Base-by-base conservation (phyloP, 2,113 vertebrate species). In the Romanogobio albipinnatus region DNA sequence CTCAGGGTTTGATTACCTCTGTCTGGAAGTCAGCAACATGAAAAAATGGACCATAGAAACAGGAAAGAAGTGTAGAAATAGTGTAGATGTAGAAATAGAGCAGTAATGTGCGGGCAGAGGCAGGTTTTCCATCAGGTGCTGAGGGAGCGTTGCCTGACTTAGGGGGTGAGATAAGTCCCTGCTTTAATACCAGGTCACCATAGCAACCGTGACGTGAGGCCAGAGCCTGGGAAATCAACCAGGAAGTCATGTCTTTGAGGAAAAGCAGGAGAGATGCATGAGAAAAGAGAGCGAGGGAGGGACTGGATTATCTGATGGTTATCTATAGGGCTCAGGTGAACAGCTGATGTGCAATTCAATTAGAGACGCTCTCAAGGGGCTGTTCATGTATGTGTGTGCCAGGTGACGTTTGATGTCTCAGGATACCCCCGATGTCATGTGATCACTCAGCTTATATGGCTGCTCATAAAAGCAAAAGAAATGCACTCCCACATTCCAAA, bases 271-370 rank as follows among this genome's bases (percentile, higher is more conserved):
- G 78, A 39, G 58, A 51, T 49, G 53, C 29, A 33, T 36, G 76
- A 71, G 78, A 71, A 75, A 45, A 74, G 71, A 75, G 29, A 29
- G 45, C 5, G 53, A 43, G 45, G 59, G 68, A 86, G 68, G 36
- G 59, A 13, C 43, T 61, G 80, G 85, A 76, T 93, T 88, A 92
- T 90, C 85, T 78, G 73, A 90, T 92, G 87, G 89, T 90, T 89
- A 89, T 88, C 87, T 89, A 87, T 91, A 88, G 82, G 89, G 89
- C 87, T 91, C 87, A 88, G 90, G 90, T 89, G 89, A 92, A 87
- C 92, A 93, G 91, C 91, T 91, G 90, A 92, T 92, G 90, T 71
- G 86, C 61, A 89, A 91, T 92, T 91, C 84, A 90, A 90, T 92
- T 93, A 86, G 82, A 80, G 76, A 76, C 49, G 24, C 56, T 91